A percentile compares a stretch with the other conserved stretches of the same genome.
These are phyloP conservation scores for Struthidea cinerea DNA, from an alignment of 2,113 vertebrate genomes.

Conservation along the genomic window DNA sequence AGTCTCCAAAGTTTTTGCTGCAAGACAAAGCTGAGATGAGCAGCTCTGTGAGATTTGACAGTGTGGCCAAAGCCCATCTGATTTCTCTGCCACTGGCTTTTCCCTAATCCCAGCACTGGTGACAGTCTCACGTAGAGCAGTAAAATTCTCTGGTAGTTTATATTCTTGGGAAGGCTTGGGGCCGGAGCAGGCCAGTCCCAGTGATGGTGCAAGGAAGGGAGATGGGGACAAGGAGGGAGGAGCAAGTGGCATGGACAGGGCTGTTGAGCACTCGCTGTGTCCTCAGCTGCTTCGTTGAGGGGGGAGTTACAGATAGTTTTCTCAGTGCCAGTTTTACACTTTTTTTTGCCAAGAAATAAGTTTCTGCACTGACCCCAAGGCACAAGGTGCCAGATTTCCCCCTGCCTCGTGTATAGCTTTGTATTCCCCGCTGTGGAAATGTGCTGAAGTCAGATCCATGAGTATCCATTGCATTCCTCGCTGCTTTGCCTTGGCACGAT, in stretches of 20 bases:
- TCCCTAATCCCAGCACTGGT: not conserved
- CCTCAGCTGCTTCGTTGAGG: not conserved
- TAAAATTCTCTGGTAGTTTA: not conserved
- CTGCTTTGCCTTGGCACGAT: not conserved
- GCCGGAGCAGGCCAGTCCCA: not conserved
- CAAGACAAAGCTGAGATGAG: accelerated
- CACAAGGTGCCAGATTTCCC: not conserved
- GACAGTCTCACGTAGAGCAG: accelerated
- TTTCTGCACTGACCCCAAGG: not conserved
- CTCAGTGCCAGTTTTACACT: accelerated
- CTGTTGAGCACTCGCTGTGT: not conserved
- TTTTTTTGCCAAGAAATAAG: not conserved
- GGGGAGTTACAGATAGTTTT: not conserved
- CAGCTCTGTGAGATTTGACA: not conserved
- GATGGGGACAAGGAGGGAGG: not conserved
- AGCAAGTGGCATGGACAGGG: accelerated
- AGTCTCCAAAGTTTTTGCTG: not conserved
- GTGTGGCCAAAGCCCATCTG: not conserved
- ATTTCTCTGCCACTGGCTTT: not conserved
- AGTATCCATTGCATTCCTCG: accelerated
- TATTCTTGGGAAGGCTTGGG: not conserved
- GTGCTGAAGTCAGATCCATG: not conserved
- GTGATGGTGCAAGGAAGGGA: not conserved
- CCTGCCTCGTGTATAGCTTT: accelerated
- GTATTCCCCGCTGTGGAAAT: not conserved